Conservation (phyloP, 2,113 vertebrate species). For the Perca fluviatilis region DNA sequence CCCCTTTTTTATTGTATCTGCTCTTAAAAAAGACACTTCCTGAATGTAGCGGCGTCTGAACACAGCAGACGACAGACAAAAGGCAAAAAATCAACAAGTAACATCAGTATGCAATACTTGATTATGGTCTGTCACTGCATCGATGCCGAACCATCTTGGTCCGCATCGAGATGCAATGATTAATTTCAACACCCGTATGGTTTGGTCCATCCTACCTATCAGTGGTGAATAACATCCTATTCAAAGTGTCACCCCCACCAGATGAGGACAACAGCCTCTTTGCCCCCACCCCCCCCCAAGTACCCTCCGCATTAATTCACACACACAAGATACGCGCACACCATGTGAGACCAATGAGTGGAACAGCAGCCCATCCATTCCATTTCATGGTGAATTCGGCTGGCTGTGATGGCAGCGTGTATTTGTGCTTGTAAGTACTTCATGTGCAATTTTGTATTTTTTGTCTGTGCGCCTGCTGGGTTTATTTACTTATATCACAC, state of each 20-base stretch:
- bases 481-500: slow-evolving; percentile 67
- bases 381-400: slow-evolving; percentile 57
- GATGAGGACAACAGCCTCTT: slow-evolving; percentile 8
- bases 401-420: slow-evolving; percentile 37
- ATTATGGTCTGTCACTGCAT: too few relatives aligned
- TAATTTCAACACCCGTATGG: background rate
- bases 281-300: background rate
- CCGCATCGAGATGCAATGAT: too few relatives aligned
- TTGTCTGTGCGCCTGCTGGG: slow-evolving; percentile 60
- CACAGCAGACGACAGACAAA: too few relatives aligned
- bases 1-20: too few relatives aligned
- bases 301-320: slow-evolving; percentile 5
- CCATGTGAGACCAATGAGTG: slow-evolving; percentile 48
- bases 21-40: too few relatives aligned
- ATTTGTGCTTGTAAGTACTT: slow-evolving; percentile 45
- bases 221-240: background rate
- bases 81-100: too few relatives aligned
- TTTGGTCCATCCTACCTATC: background rate
- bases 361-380: slow-evolving; percentile 58
- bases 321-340: slow-evolving; percentile 24
- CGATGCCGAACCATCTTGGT: too few relatives aligned
- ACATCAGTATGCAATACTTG: too few relatives aligned
- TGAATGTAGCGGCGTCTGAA: too few relatives aligned
- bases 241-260: background rate
- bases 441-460: slow-evolving; percentile 44